phyloP scores from a whole-genome alignment of 1,140 invertebrate species.

The Aphaenogaster ashmeadi region DNA sequence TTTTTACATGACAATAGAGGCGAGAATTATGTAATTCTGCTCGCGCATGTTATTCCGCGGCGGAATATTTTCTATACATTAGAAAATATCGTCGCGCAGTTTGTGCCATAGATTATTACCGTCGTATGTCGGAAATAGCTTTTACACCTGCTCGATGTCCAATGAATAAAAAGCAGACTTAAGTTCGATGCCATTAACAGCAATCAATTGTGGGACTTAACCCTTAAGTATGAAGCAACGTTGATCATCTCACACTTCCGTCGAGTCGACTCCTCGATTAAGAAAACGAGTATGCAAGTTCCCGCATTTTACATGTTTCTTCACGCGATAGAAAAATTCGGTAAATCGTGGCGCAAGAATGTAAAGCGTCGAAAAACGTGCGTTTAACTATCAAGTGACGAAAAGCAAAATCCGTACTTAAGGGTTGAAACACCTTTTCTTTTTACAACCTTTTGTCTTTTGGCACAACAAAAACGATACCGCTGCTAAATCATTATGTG shows the following conservation, averaged over 20 bases:
- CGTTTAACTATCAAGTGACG: not conserved
- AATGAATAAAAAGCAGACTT: slow-evolving; percentile 28
- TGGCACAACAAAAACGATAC: not conserved
- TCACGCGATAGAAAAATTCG: not conserved
- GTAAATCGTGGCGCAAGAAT: not conserved
- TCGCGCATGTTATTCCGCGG: slow-evolving; percentile 24
- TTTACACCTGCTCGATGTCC: slow-evolving; percentile 26
- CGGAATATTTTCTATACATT: not conserved
- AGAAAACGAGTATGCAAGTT: slow-evolving; percentile 8
- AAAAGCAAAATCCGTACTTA: slow-evolving; percentile 50
- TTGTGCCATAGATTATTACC: slow-evolving; percentile 47
- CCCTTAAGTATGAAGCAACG: slow-evolving; percentile 49
- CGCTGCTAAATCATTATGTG: not conserved
- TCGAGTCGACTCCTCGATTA: not conserved
- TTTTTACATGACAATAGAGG: slow-evolving; percentile 23
- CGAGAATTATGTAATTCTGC: not conserved
- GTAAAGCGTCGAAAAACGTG: not conserved
- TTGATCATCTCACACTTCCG: not conserved
- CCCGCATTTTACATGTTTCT: not conserved
- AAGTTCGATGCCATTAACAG: slow-evolving; percentile 31
- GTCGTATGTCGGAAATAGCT: not conserved
- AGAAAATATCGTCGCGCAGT: not conserved
- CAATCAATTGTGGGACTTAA: slow-evolving; percentile 1
- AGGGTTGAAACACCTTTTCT: slow-evolving; percentile 19
- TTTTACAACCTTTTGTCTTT: not conserved